These are phyloP conservation scores for Mylabris phalerata DNA, from an alignment of 1,140 invertebrate genomes.

Conservation along the genomic window DNA sequence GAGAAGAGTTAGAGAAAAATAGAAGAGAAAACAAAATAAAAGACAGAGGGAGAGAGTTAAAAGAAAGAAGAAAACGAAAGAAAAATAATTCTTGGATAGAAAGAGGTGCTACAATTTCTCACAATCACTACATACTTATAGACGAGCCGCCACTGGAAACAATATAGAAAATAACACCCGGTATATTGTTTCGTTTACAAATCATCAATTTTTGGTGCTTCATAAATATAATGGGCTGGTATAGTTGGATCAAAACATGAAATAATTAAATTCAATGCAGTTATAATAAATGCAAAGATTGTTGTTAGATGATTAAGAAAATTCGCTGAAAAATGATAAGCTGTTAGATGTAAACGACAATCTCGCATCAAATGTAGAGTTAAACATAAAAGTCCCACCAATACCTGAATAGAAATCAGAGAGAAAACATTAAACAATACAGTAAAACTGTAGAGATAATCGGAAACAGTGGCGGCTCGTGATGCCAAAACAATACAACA, in stretches of 20 bases:
- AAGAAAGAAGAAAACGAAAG: too few species aligned
- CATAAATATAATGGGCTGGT: constrained; percentile 45
- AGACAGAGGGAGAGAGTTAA: too few species aligned
- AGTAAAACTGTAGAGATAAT: not conserved
- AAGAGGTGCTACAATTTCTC: too few species aligned
- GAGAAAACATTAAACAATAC: not conserved
- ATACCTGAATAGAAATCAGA: constrained; percentile 29
- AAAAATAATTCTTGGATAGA: too few species aligned
- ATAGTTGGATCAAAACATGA: constrained; percentile 67
- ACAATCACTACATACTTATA: too few species aligned
- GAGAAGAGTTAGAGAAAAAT: too few species aligned
- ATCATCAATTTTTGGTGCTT: constrained; percentile 31
- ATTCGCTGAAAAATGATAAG: constrained; percentile 59
- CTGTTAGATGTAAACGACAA: constrained; percentile 62
- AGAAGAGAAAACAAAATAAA: too few species aligned
- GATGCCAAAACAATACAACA: too few species aligned
- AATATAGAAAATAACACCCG: too few species aligned
- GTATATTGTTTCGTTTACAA: not conserved
- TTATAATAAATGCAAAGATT: constrained; percentile 62
- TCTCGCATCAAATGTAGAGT: constrained; percentile 66
- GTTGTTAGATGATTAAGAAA: constrained; percentile 67
- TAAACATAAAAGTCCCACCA: constrained; percentile 58
- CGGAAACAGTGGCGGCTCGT: too few species aligned
- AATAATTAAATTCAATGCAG: constrained; percentile 70
- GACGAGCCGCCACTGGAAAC: too few species aligned